Evolutionary conservation across 2,888 invertebrate genomes (phyloP), one percentile per base, ranked within the genome.

Genomic region (Sinopyrophorus schimmeli): DNA sequence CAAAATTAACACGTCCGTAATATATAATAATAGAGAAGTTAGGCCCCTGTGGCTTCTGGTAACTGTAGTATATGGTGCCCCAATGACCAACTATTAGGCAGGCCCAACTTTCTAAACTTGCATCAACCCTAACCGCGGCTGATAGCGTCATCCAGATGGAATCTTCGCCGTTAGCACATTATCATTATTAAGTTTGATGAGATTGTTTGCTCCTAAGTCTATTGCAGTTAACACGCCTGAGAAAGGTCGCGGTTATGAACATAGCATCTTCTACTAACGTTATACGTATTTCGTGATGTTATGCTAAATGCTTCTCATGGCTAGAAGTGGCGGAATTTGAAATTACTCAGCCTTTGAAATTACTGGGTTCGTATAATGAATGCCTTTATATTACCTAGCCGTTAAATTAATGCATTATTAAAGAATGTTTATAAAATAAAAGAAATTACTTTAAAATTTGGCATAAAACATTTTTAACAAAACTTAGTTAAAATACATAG

Each of bases 161-260:
- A 53, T 53, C 53, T 53, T 53, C 31, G 49, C 35, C 39, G 43
- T 50, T 50, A 50, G 34, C 43, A 44, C 50, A 54, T 54, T 54
- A 54, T 54, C 54, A 50, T 50, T 50, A 54, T 50, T 54, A 54
- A 54, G 42, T 54, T 50, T 49, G 54, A 54, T 43, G 42, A 40
- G 41, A 40, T 34, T 53, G 38, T 53, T 48, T 38, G 31, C 21
- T 44, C 30, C 42, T 24, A 32, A 39, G 34, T 51, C 40, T 40
- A 40, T 31, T 40, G 39, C 40, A 47, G 47, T 47, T 39, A 47
- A 31, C 38, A 31, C 34, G 46, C 37, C 17, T 9, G 35, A 27
- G 42, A 9, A 32, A 17, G 43, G 35, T 27, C 24, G 27, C 26
- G 28, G 28, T 35, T 43, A 35, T 27, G 27, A 28, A 43, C 24